Evolutionary conservation across 2,888 invertebrate species (phyloP).

Genomic region (Agrotis puta): DNA sequence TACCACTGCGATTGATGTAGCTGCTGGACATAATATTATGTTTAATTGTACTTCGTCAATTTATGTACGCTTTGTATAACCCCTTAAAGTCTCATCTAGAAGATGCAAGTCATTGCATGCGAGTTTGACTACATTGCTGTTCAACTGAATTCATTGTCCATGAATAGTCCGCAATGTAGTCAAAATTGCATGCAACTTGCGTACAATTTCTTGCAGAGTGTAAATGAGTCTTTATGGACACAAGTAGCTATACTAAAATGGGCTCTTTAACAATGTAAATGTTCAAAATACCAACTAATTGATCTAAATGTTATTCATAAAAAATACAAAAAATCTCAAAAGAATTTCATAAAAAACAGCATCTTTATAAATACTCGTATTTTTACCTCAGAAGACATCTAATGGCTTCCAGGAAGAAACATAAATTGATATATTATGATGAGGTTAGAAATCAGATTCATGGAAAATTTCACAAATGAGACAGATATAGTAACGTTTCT

Average conservation of each 20-base stretch:
- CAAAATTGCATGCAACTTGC: too few species aligned
- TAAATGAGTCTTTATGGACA: not conserved
- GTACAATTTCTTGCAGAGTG: too few species aligned
- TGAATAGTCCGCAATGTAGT: too few species aligned
- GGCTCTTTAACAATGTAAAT: not conserved
- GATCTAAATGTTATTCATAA: not conserved
- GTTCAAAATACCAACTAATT: not conserved
- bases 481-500: not conserved
- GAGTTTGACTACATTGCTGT: too few species aligned
- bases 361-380: not conserved
- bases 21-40: too few species aligned
- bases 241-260: not conserved
- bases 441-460: constrained; percentile 16
- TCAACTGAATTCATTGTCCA: too few species aligned
- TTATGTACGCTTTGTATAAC: too few species aligned
- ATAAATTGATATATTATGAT: not conserved
- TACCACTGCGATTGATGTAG: too few species aligned
- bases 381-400: not conserved
- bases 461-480: constrained; percentile 12
- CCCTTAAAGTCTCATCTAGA: too few species aligned
- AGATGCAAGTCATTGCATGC: too few species aligned
- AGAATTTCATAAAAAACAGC: not conserved
- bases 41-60: too few species aligned
- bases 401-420: not conserved
- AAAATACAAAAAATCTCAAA: too few species aligned